phyloP scores from a whole-genome alignment of 2,113 vertebrate species.

The Charina bottae region DNA sequence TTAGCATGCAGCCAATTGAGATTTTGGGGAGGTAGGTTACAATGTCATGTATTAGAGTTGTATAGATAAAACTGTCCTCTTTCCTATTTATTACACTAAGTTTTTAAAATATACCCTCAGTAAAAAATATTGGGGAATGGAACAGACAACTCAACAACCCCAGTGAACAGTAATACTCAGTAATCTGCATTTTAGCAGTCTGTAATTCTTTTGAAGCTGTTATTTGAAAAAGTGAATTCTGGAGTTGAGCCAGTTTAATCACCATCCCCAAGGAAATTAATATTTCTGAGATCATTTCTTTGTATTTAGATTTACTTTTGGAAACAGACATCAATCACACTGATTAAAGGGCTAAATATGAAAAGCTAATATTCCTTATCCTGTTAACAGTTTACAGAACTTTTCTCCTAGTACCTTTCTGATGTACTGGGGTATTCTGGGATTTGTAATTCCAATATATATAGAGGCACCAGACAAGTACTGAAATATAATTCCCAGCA shows the following conservation, averaged over 20 bases:
- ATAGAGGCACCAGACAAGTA: not conserved
- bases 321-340: not conserved
- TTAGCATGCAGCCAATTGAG: conserved; percentile 4
- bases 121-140: not conserved
- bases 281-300: not conserved
- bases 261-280: not conserved
- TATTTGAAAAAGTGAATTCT: not conserved
- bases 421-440: not conserved
- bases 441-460: not conserved
- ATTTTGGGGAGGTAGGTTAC: not conserved
- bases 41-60: conserved; percentile 9
- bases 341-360: not conserved
- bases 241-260: not conserved
- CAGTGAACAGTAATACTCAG: not conserved
- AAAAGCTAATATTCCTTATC: not conserved
- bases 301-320: not conserved
- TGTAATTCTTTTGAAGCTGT: not conserved
- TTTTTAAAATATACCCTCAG: not conserved
- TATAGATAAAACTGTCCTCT: conserved; percentile 18
- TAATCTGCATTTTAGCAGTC: not conserved
- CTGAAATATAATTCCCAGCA: not conserved
- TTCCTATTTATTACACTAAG: conserved; percentile 1
- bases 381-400: not conserved
- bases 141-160: not conserved
- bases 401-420: no score